Evolutionary conservation across 2,113 vertebrate genomes (phyloP), one percentile per base, ranked within the genome.

Genomic region (Recurvirostra avosetta): DNA sequence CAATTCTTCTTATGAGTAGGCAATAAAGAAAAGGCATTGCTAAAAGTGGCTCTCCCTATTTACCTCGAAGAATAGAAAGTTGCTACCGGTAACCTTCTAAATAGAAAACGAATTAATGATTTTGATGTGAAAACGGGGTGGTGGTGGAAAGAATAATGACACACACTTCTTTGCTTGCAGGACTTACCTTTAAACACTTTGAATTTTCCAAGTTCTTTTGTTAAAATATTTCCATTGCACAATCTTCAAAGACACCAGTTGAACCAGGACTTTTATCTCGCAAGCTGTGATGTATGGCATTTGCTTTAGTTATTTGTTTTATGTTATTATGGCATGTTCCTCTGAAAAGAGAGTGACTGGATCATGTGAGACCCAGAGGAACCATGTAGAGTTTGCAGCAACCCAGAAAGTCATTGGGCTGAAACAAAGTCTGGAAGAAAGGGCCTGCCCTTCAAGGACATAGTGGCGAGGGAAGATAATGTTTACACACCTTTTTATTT

Each of bases 371-470:
- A 94, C 65, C 61, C 86, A 96, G 38, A 59, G 86, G 84, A 89
- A 81, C 52, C 18, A 43, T 5, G 3, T 0, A 15, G 52, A 71
- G 63, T 92, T 92, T 78, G 47, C 73, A 61, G 83, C 65, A 92
- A 78, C 73, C 56, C 84, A 92, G 76, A 96, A 96, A 91, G 73
- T 55, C 95, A 84, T 0, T 72, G 68, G 83, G 61, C 73, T 89
- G 91, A 85, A 95, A 89, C 92, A 65, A 97, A 78, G 89, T 26
- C 59, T 91, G 73, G 12, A 87, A 96, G 70, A 77, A 95, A 86
- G 23, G 15, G 71, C 16, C 7, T 30, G 15, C 7, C 92, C n/a
- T 88, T 95, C 83, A 92, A 92, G 68, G 79, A 86, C 76, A 78
- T 15, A 67, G 10, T 17, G 30, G 23, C 9, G 40, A 77, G 15